These are phyloP conservation scores for Chrosomus eos DNA, from an alignment of 2,797 vertebrate species.

Conservation along the genomic window DNA sequence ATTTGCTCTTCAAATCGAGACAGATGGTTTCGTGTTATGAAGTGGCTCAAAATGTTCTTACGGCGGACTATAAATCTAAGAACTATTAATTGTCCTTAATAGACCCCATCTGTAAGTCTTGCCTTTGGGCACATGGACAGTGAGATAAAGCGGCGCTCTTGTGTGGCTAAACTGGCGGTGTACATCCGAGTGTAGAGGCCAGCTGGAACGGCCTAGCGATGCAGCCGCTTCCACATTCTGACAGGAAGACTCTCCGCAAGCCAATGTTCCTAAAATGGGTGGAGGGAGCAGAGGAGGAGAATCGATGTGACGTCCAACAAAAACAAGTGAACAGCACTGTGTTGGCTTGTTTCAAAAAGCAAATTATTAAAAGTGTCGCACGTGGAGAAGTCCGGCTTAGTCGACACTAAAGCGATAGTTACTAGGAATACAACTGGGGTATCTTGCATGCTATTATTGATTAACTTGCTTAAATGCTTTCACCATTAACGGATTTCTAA, in stretches of 20 bases:
- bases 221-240: slow-evolving; percentile 73
- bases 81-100: slow-evolving; percentile 15
- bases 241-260: slow-evolving; percentile 73
- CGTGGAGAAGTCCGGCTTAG: slow-evolving; percentile 7
- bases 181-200: slow-evolving; percentile 5
- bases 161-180: not conserved
- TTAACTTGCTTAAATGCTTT: not conserved
- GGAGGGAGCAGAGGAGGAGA: slow-evolving; percentile 19
- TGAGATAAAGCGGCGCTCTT: not conserved
- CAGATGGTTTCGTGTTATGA: slow-evolving; percentile 5
- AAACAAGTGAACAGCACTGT: slow-evolving; percentile 33
- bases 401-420: not conserved
- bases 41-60: not conserved
- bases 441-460: not conserved
- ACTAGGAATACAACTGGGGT: not conserved
- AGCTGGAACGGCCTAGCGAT: slow-evolving; percentile 40
- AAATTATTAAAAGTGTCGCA: slow-evolving; percentile 32
- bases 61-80: not conserved
- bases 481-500: not conserved
- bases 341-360: slow-evolving; percentile 25
- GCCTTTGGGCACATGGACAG: not conserved
- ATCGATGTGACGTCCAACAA: slow-evolving; percentile 17
- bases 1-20: not conserved
- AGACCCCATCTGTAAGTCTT: slow-evolving; percentile 13
- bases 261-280: slow-evolving; percentile 82